Evolutionary conservation across 2,113 vertebrate genomes (phyloP).

Genomic region (Bambusicola thoracicus): DNA sequence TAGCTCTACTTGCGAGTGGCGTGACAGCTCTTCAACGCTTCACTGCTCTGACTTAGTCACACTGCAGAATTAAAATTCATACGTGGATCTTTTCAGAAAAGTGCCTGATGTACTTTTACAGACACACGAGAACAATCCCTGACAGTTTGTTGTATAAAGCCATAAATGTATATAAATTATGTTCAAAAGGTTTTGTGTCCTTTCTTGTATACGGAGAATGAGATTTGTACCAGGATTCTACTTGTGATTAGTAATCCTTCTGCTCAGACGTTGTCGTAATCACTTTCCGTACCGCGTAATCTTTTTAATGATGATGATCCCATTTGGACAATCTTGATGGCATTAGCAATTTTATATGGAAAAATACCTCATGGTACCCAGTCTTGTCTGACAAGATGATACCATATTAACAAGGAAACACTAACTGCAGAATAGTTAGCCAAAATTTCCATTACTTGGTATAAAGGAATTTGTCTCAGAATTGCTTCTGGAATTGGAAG

Average conservation of each 20-base stretch:
- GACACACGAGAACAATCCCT: constrained; percentile 84
- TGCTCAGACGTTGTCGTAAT: constrained; percentile 36
- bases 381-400: constrained; percentile 37
- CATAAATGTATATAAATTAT: constrained; percentile 91
- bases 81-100: constrained; percentile 80
- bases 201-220: constrained; percentile 72
- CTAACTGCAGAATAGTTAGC: constrained; percentile 54
- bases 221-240: constrained; percentile 60
- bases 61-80: constrained; percentile 68
- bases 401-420: constrained; percentile 56
- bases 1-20: constrained; percentile 53
- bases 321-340: constrained; percentile 60
- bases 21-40: constrained; percentile 61
- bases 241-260: constrained; percentile 59
- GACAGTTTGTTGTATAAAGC: constrained; percentile 88
- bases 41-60: constrained; percentile 64
- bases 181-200: constrained; percentile 80
- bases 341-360: constrained; percentile 67
- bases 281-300: constrained; percentile 13
- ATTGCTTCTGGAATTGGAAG: constrained; percentile 38
- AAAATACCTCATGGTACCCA: constrained; percentile 66
- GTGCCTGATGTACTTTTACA: constrained; percentile 87
- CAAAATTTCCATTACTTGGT: constrained; percentile 52
- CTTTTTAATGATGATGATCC: constrained; percentile 59
- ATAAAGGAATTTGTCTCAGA: constrained; percentile 51